Evolutionary conservation across 2,797 vertebrate genomes (phyloP).

Genomic region (Ciconia nigra): DNA sequence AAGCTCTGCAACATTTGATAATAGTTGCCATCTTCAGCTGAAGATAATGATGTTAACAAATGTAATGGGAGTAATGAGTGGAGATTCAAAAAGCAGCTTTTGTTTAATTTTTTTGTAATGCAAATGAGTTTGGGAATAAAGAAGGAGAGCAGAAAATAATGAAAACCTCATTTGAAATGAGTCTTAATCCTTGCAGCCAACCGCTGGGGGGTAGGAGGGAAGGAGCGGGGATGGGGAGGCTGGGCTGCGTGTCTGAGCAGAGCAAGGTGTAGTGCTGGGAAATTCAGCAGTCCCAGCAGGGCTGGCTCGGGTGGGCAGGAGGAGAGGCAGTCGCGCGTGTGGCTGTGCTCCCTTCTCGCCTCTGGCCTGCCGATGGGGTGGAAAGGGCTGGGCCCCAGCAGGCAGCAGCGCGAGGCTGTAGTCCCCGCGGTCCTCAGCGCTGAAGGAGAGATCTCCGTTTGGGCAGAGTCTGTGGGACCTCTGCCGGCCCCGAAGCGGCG

Average conservation of each 20-base stretch:
- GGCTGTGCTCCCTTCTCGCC: fast-evolving
- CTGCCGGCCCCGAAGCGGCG: neutral
- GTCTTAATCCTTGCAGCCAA: constrained; percentile 58
- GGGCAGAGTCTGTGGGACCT: neutral
- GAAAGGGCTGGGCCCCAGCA: neutral
- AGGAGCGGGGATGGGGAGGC: neutral
- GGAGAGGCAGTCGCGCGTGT: fast-evolving
- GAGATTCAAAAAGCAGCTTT: constrained; percentile 77
- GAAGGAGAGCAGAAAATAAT: constrained; percentile 39
- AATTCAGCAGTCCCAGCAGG: neutral
- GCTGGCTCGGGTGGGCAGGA: neutral
- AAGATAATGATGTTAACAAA: constrained; percentile 78
- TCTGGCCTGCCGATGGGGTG: neutral
- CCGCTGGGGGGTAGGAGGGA: neutral
- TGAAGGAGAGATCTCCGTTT: neutral
- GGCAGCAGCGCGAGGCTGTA: neutral
- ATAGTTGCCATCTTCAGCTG: constrained; percentile 73
- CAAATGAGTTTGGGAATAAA: constrained; percentile 72
- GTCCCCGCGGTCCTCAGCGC: neutral
- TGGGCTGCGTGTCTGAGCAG: neutral
- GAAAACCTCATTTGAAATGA: constrained; percentile 66
- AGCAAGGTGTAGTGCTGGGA: neutral
- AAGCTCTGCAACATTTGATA: constrained; percentile 65
- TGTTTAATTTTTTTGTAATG: constrained; percentile 81
- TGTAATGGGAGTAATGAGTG: constrained; percentile 76